Evolutionary conservation across 2,797 vertebrate genomes (phyloP).

Genomic region (Ptychobarbus kaznakovi): DNA sequence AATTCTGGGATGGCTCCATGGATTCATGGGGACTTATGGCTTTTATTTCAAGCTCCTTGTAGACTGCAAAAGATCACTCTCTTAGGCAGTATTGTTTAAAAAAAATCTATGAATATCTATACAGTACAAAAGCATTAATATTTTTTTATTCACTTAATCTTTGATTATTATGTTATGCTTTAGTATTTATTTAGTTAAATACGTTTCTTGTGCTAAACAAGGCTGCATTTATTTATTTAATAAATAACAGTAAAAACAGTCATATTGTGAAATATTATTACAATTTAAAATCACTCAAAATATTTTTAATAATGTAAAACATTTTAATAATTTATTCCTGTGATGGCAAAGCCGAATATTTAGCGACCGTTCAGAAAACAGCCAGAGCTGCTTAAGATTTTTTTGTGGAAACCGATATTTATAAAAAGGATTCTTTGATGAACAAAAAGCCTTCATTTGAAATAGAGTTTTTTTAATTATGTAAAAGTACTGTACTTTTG

Average conservation of each 20-base stretch:
- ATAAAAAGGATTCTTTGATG: background rate
- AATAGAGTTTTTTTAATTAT: background rate
- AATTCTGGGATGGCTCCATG: constrained; percentile 25
- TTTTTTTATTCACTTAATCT: background rate
- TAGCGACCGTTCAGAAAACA: background rate
- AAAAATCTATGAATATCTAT: background rate
- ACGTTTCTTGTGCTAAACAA: background rate
- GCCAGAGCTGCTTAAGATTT: background rate
- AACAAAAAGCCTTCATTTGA: background rate
- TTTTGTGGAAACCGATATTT: background rate
- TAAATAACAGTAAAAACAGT: background rate
- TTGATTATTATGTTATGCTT: background rate
- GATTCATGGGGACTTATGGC: background rate
- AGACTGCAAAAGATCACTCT: background rate
- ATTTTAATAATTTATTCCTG: background rate
- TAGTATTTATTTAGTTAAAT: background rate
- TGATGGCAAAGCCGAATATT: too few species aligned
- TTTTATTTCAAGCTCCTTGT: constrained; percentile 24
- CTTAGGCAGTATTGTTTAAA: background rate
- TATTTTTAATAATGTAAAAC: background rate
- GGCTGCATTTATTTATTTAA: background rate
- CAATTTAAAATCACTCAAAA: background rate
- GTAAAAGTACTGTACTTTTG: background rate
- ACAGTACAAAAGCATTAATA: background rate
- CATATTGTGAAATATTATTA: background rate